Percentiles rank a stretch among this genome's conserved stretches.
Conservation (phyloP, 2,113 vertebrate genomes). For the Crotalus viridis region DNA sequence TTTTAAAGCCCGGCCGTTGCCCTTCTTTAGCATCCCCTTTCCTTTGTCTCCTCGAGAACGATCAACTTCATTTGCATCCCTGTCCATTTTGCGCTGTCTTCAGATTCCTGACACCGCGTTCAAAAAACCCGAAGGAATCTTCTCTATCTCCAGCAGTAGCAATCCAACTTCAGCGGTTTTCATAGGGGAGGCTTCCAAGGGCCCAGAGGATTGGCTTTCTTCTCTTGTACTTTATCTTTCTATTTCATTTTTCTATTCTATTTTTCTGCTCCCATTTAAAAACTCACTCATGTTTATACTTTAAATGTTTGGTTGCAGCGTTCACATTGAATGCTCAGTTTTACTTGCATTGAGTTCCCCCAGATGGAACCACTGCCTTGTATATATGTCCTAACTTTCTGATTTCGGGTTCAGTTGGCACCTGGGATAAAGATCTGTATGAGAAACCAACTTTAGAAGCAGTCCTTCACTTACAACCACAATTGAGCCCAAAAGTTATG, state of each 20-base stretch:
- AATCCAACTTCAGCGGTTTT: background rate
- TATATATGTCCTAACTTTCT: background rate
- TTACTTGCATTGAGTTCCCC: background rate
- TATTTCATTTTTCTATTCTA: background rate
- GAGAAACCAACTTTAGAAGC: background rate
- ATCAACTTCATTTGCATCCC: background rate
- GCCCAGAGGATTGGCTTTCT: background rate
- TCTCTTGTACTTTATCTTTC: background rate
- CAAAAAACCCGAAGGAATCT: background rate
- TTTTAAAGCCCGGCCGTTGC: background rate
- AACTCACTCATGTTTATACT: background rate
- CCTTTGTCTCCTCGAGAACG: background rate
- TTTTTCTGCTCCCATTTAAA: background rate
- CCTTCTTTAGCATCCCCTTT: background rate
- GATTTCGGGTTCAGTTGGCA: background rate
- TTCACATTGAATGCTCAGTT: background rate
- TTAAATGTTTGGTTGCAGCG: background rate
- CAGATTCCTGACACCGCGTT: background rate
- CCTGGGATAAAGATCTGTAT: background rate
- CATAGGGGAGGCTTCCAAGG: background rate
- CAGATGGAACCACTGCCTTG: background rate
- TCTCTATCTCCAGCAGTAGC: background rate
- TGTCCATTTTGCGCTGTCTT: background rate
- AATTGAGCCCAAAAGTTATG: background rate
- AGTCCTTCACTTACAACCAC: background rate